A percentile compares a stretch with the other conserved stretches of the same genome.
Evolutionary conservation across 2,113 vertebrate species (phyloP).

Genomic region (Pionites leucogaster): DNA sequence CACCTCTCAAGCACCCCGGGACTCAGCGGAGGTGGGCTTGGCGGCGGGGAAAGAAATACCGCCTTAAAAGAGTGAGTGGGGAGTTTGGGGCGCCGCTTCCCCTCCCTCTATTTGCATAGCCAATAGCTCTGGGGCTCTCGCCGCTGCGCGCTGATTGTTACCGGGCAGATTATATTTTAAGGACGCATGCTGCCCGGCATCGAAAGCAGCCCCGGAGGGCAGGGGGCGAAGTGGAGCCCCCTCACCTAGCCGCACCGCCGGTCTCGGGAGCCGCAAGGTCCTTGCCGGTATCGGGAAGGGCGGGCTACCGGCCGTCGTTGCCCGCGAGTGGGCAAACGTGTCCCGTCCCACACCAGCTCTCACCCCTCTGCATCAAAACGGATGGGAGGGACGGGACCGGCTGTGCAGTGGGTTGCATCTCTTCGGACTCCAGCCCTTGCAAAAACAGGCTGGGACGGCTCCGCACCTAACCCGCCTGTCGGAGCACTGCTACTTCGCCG

Average conservation of each 20-base stretch:
- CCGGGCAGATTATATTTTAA: conserved; percentile 89
- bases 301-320: not conserved
- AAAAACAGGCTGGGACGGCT: not conserved
- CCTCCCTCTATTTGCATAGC: conserved; percentile 88
- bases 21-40: not conserved
- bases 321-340: conserved; percentile 6
- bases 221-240: not conserved
- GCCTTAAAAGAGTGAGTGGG: conserved; percentile 74
- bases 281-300: not conserved
- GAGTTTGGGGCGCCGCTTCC: conserved; percentile 80
- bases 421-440: not conserved
- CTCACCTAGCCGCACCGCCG: not conserved
- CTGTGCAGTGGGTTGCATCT: not conserved
- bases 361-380: not conserved
- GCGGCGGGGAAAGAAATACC: conserved; percentile 20
- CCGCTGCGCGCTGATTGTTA: conserved; percentile 89
- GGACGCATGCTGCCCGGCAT: conserved; percentile 58
- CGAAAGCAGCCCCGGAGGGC: conserved; percentile 1
- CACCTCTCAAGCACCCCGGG: not conserved
- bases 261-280: not conserved
- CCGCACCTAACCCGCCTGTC: not conserved
- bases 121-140: conserved; percentile 88
- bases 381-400: conserved; percentile 2
- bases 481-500: not conserved
- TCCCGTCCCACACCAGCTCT: not conserved